phyloP scores from a whole-genome alignment of 2,888 invertebrate genomes.

The Willowsia nigromaculata region DNA sequence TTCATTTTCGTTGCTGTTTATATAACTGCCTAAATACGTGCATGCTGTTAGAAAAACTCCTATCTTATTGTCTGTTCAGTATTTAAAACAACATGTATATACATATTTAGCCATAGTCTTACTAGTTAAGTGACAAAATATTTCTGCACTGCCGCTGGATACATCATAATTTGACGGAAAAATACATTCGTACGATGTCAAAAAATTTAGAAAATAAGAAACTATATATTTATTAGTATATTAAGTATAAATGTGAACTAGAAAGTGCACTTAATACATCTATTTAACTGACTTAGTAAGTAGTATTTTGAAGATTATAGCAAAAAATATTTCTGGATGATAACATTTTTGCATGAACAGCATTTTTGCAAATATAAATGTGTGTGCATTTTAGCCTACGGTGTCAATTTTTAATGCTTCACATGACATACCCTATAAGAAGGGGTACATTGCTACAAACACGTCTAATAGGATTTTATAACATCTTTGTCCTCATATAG shows the following conservation, averaged over 20 bases:
- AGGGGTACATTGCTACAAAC: background rate
- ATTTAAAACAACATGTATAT: too few relatives aligned
- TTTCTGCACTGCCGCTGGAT: background rate
- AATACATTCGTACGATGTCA: too few relatives aligned
- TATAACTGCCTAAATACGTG: too few relatives aligned
- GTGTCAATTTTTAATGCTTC: background rate
- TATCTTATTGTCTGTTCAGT: too few relatives aligned
- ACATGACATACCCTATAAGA: background rate
- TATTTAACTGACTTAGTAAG: too few relatives aligned
- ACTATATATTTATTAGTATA: too few relatives aligned
- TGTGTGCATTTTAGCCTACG: background rate
- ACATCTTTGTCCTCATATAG: conserved; percentile 2
- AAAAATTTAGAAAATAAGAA: too few relatives aligned
- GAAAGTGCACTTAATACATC: background rate
- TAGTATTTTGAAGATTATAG: conserved; percentile 47
- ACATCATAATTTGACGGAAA: background rate
- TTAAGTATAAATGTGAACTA: background rate
- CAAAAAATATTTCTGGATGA: background rate
- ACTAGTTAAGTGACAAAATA: background rate
- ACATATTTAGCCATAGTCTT: too few relatives aligned
- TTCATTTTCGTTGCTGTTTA: too few relatives aligned
- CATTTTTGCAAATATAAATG: conserved; percentile 27
- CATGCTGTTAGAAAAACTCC: too few relatives aligned
- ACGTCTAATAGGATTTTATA: too few relatives aligned
- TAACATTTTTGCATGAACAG: conserved; percentile 4